Evolutionary conservation across 1,140 invertebrate genomes (phyloP), one percentile per base, ranked within the genome.

Genomic region (Hydropsyche tenuis): DNA sequence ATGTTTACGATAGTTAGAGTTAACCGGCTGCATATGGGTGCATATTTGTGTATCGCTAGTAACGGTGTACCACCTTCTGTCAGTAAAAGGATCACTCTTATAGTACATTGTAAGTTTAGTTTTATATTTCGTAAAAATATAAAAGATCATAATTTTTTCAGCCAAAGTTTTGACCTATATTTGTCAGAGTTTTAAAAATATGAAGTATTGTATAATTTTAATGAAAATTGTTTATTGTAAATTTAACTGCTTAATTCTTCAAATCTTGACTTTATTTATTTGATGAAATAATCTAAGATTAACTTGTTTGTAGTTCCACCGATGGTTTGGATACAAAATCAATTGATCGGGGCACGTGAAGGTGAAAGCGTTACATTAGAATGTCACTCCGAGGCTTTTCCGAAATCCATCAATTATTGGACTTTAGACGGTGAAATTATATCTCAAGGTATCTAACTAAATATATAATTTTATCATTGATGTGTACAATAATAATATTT

Each of bases 391-490:
- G 93, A 95, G 84, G 93, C 94, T 45, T 94, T 90, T 85, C 94
- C 93, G 51, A 93, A 91, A 82, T 94, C 93, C 63, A 94, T 94
- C 76, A 94, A 94, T 83, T 94, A 94, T 81, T 94, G 93, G 93
- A 93, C 91, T 66, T 90, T 93, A 79, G 90, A 91, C 78, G 91
- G 92, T 70, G 90, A 92, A 80, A 93, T 93, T 79, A 93, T 94
- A 80, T 88, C 91, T 78, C 89, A 92, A 85, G 91, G 92, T 94
- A 86, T 9, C n/a, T 37, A 18, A n/a, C 6, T 22, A 27, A 43
- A 65, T 37, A 37, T n/a, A n/a, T n/a, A n/a, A n/a, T n/a, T n/a
- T n/a, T n/a, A n/a, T n/a, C n/a, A n/a, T n/a, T n/a, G n/a, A n/a
- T n/a, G n/a, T n/a, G n/a, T n/a, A n/a, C n/a, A n/a, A n/a, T n/a